phyloP scores from a whole-genome alignment of 2,797 vertebrate genomes.

The Apogon talboti region DNA sequence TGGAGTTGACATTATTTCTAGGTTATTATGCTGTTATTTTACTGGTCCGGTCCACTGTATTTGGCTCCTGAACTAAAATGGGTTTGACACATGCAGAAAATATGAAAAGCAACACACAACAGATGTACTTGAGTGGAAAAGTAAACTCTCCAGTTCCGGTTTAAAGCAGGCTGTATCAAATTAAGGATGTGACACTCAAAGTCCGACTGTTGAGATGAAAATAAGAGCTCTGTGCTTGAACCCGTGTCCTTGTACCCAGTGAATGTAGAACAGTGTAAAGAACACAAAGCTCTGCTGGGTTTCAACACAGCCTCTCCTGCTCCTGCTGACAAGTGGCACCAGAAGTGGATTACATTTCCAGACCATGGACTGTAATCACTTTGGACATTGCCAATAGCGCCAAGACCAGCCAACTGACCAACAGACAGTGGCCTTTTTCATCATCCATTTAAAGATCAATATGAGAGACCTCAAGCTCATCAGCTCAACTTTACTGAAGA shows the following conservation, averaged over 20 bases:
- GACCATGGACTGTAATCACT: conserved; percentile 54
- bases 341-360: conserved; percentile 60
- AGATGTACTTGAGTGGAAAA: no score
- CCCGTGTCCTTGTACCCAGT: conserved; percentile 14
- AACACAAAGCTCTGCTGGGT: conserved; percentile 25
- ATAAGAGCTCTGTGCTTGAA: not conserved
- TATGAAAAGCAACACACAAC: no score
- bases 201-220: not conserved
- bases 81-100: no score
- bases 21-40: no score
- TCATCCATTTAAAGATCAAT: conserved; percentile 81
- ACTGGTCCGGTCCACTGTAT: no score
- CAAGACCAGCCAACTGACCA: conserved; percentile 59
- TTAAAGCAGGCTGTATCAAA: conserved; percentile 1
- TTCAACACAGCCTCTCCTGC: conserved; percentile 14
- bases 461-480: conserved; percentile 68
- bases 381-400: conserved; percentile 58
- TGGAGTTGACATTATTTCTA: no score
- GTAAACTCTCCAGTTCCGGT: not conserved
- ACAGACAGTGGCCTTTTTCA: conserved; percentile 69
- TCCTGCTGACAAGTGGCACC: conserved; percentile 58
- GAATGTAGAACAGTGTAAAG: no score
- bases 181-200: not conserved
- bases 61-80: no score
- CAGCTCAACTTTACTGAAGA: conserved; percentile 64